Base-by-base conservation (phyloP, 2,113 vertebrate genomes). In the Corythoichthys haematopterus region DNA sequence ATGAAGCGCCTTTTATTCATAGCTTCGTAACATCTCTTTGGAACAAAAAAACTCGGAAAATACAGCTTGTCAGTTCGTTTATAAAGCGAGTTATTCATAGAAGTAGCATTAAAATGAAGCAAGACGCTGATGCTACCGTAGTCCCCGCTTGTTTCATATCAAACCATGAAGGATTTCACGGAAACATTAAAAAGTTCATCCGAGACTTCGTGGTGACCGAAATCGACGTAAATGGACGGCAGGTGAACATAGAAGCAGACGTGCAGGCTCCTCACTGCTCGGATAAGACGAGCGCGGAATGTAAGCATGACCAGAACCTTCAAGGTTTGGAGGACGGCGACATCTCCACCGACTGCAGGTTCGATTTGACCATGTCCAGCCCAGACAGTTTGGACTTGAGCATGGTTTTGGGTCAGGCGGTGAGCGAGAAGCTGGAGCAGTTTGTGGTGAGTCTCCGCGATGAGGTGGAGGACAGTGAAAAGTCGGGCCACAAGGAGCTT, bases 201-300 rank as follows among this genome's bases (percentile, higher is more conserved):
- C 74, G 72, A 59, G 96, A 98, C 88, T 99, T 98, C 78, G 74
- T 95, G 5, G 96, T 98, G 78, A 93, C 81, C 1, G 97, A 98
- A 75, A 93, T 98, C 15, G 89, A 94, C 84, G 61, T 76, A 2
- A 60, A 72, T 0, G 87, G 91, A 0, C 85, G 73, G 1, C 38
- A 74, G 1, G 90, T 90, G 13, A 83, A 80, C 13, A 79, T 79
- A 2, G 16, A 37, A 10, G 14, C 6, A 2, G 6, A 59, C 2
- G 45, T 67, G 4, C 69, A 15, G 35, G 3, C 0, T 12, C 20
- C 28, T 15, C 28, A 72, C 48, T 78, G 60, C 15, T 33, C 70
- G 8, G 40, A 58, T 14, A 46, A 36, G 6, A 56, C 12, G 20
- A 45, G 46, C 37, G 65, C 14, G 69, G 35, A 37, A 12, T 66